Conservation (phyloP, 2,797 vertebrate species). For the Balearica regulorum region DNA sequence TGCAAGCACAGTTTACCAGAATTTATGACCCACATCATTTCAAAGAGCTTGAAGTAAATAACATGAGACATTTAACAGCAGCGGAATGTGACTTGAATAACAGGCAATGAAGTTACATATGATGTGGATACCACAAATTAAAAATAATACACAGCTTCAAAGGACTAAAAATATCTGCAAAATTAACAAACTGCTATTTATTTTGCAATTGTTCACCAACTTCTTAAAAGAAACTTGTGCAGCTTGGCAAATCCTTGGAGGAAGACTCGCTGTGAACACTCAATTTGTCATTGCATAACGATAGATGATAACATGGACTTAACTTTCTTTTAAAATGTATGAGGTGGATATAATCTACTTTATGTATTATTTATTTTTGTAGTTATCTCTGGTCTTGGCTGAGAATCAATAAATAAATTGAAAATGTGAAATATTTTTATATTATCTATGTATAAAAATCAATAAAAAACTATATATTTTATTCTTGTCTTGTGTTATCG, state of each 20-base stretch:
- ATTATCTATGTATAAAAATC: constrained; percentile 27
- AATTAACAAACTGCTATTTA: neutral
- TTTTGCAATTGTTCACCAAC: neutral
- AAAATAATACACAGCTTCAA: neutral
- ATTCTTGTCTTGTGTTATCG: neutral
- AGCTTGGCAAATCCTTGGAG: neutral
- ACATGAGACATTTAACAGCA: neutral
- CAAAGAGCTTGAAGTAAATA: neutral
- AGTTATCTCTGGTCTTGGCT: neutral
- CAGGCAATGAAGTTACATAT: neutral
- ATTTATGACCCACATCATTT: neutral
- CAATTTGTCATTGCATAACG: neutral
- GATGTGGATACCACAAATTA: neutral
- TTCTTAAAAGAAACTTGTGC: neutral
- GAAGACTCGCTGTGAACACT: neutral
- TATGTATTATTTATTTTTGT: constrained; percentile 47
- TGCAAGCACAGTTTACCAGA: neutral
- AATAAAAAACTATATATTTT: constrained; percentile 20
- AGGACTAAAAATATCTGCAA: neutral
- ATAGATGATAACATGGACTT: neutral
- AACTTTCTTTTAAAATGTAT: constrained; percentile 7
- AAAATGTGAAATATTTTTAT: constrained; percentile 39
- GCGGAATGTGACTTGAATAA: neutral
- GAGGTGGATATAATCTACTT: constrained; percentile 13
- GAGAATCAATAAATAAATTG: constrained; percentile 27